Base-by-base conservation (phyloP, 2,113 vertebrate species). In the Donacobius atricapilla region DNA sequence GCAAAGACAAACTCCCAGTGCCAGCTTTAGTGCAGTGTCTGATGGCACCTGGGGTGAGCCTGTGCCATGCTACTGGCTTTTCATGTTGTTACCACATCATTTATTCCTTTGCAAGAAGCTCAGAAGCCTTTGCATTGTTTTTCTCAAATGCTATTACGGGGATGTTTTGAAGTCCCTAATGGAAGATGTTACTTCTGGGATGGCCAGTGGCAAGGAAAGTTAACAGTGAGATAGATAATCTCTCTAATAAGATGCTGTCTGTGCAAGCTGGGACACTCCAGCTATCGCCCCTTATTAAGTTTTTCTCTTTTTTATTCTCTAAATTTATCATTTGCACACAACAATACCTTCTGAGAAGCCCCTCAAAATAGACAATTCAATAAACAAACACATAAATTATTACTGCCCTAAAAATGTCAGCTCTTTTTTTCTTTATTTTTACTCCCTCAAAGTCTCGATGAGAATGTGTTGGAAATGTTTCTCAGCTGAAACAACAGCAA, bases 351-450 rank as follows among this genome's bases (percentile, higher is more conserved):
- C 54, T 65, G 45, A 71, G 68, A 95, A 90, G n/a, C 23, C 17
- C n/a, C 75, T 71, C 40, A 68, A 78, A 93, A 91, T 40, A 93
- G 9, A 66, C 17, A 86, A 81, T 81, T 64, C 69, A 71, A 66
- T 44, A 88, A 93, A 97, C 83, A 96, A 90, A 92, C 56, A 92
- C 23, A 68, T 25, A 69, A 89, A 91, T 79, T 88, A 96, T 47
- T 89, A 88, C 68, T 92, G 79, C 48, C 7, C 4, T 37, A 50
- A 94, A 93, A 94, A 30, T 11, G 47, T 60, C 42, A 61, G n/a
- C 18, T 39, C 28, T 40, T 35, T 42, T 66, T 56, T 56, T 25
- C 56, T 70, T 90, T 56, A 56, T 56, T 63, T 71, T 40, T n/a
- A 16, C 25, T 66, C 47, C 44, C 51, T 73, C 47, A 58, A 93